Conservation (phyloP, 53 echinoderm and acorn worm species). For the Henricia sp. region DNA sequence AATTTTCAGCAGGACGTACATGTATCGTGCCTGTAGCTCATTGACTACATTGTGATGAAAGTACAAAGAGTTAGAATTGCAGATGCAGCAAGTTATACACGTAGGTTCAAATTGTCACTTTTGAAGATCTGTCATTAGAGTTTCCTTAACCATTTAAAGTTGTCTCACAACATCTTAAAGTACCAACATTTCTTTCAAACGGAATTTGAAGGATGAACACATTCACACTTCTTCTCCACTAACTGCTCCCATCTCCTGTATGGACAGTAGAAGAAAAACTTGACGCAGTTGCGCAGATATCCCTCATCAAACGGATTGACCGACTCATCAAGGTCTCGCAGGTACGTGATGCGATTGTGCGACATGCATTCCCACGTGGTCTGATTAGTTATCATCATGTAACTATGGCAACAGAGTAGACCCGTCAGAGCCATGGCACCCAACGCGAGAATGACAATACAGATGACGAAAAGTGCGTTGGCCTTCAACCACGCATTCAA, state of each 20-base stretch:
- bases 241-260: conserved; percentile 80
- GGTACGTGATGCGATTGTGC: conserved; percentile 90
- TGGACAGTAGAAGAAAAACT: conserved; percentile 88
- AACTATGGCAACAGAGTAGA: conserved; percentile 91
- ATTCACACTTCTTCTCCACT: conserved; percentile 60
- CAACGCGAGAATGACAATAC: conserved; percentile 69
- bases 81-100: too few relatives aligned
- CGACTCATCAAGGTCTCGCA: conserved; percentile 84
- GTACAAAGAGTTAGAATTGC: too few relatives aligned
- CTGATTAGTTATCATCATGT: conserved; percentile 90
- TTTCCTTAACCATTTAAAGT: too few relatives aligned
- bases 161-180: too few relatives aligned
- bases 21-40: too few relatives aligned
- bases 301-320: conserved; percentile 96
- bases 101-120: too few relatives aligned
- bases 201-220: conserved; percentile 47
- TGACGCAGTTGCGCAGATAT: conserved; percentile 81
- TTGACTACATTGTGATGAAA: too few relatives aligned
- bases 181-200: too few relatives aligned
- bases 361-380: conserved; percentile 99
- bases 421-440: conserved; percentile 73
- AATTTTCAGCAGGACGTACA: too few relatives aligned
- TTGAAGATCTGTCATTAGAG: too few relatives aligned
- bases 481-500: conserved; percentile 81
- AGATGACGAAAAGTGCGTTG: conserved; percentile 78